These are phyloP conservation scores for Neotragus moschatus DNA, from an alignment of 2,113 vertebrate species.

Conservation along the genomic window DNA sequence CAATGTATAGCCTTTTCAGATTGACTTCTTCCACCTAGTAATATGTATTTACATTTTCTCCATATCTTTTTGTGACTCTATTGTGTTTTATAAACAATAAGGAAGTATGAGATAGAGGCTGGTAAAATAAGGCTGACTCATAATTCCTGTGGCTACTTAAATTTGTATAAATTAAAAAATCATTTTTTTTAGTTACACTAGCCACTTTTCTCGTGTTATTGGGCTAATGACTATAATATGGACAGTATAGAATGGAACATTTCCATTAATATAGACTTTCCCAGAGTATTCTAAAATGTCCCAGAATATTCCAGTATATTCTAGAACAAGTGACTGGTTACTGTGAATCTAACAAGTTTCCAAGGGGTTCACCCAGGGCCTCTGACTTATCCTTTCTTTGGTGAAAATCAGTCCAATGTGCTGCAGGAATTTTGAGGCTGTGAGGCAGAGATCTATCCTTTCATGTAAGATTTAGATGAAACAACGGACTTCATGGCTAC, in stretches of 20 bases:
- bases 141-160: not conserved
- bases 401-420: not conserved
- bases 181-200: not conserved
- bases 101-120: not conserved
- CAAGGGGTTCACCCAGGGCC: not conserved
- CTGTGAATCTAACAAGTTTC: not conserved
- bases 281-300: not conserved
- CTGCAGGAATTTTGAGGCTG: not conserved
- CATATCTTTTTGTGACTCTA: not conserved
- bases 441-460: not conserved
- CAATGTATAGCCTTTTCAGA: not conserved
- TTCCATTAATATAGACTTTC: not conserved
- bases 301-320: conserved; percentile 1
- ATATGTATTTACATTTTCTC: not conserved
- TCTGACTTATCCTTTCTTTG: not conserved
- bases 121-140: not conserved
- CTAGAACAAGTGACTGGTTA: not conserved
- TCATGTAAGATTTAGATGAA: not conserved
- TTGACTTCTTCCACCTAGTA: not conserved
- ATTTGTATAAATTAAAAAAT: not conserved
- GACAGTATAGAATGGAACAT: not conserved
- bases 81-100: not conserved
- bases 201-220: not conserved
- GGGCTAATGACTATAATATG: not conserved
- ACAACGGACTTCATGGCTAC: not conserved